Base-by-base conservation (phyloP, 2,888 invertebrate species). In the Standfussiana lucernea region DNA sequence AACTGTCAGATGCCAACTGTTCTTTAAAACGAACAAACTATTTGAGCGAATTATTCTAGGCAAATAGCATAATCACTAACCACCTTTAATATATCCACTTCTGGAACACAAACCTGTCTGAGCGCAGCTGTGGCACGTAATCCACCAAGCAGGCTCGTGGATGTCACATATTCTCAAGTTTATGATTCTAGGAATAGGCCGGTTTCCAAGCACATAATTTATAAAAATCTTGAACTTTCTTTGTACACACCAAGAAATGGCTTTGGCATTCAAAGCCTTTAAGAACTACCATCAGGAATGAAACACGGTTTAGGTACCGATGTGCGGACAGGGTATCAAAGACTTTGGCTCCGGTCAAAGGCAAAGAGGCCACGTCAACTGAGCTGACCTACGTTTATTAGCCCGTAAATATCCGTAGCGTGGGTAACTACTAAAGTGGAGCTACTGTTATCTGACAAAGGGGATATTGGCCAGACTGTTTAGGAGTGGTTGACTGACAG, bases 261-360 rank as follows among this genome's bases (percentile, higher is more conserved):
- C 40, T 45, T 71, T 24, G 21, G n/a, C 4, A 72, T 13, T 13
- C n/a, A 50, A 62, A 40, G 40, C 32, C 21, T 18, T 18, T 10
- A 18, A 32, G 24, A 40, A 13, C 13, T 47, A 21, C 18, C 7
- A 24, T 15, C 45, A 32, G 6, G 11, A 42, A 42, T 8, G 13
- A 1, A 65, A 56, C 37, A 32, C 10, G n/a, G 32, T 76, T 56
- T 15, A 56, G 11, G 24, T 42, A 18, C 35, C 1, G 5, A n/a
- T 64, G 28, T 13, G 24, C 24, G 24, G 24, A 50, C 40, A n/a
- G 11, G 32, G 45, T 53, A 47, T 75, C 65, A 76, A 75, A 76
- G 56, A 32, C 65, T 65, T 74, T 77, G 53, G 24, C 18, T 37
- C 11, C 24, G 28, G 50, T 42, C 50, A 77, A 77, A 78, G n/a